Conservation (phyloP, 1,140 invertebrate genomes). For the Dendroctonus ponderosae region DNA sequence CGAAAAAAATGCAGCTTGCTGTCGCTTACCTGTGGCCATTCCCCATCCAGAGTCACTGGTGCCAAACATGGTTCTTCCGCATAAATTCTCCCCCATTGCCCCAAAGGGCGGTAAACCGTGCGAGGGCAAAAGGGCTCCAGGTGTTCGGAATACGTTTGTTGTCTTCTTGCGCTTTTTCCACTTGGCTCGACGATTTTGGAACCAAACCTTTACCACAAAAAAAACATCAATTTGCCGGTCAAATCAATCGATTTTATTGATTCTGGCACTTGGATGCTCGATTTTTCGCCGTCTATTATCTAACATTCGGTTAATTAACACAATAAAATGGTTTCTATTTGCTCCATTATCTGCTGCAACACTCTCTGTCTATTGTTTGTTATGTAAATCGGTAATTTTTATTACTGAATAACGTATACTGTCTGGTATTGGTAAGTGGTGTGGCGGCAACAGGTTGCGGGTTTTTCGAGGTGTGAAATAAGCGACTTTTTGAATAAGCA, state of each 20-base stretch:
- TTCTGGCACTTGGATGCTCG: too few species aligned
- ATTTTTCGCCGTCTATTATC: too few species aligned
- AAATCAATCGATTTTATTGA: too few species aligned
- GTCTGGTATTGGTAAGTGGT: too few species aligned
- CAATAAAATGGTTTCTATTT: constrained; percentile 16
- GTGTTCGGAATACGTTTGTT: constrained; percentile 89
- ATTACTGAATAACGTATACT: too few species aligned
- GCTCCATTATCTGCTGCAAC: constrained; percentile 17
- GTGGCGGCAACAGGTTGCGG: too few species aligned
- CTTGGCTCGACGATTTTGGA: constrained; percentile 85
- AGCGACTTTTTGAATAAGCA: too few species aligned
- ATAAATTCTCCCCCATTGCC: constrained; percentile 74
- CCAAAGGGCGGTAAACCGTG: constrained; percentile 92
- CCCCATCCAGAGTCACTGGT: constrained; percentile 76
- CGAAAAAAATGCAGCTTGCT: not conserved
- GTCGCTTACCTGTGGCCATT: constrained; percentile 71
- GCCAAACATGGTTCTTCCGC: constrained; percentile 73
- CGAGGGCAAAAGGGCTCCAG: constrained; percentile 85
- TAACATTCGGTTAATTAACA: constrained; percentile 3
- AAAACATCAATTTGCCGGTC: too few species aligned
- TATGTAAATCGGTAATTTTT: constrained; percentile 16
- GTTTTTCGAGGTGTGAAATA: too few species aligned
- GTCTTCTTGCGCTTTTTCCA: constrained; percentile 99
- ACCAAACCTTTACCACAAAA: constrained; percentile 60
- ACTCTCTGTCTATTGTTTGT: constrained; percentile 15